A percentile compares a stretch with the other conserved stretches of the same genome.
Evolutionary conservation across 2,113 vertebrate species (phyloP).

Genomic region (Spilogale gracilis): DNA sequence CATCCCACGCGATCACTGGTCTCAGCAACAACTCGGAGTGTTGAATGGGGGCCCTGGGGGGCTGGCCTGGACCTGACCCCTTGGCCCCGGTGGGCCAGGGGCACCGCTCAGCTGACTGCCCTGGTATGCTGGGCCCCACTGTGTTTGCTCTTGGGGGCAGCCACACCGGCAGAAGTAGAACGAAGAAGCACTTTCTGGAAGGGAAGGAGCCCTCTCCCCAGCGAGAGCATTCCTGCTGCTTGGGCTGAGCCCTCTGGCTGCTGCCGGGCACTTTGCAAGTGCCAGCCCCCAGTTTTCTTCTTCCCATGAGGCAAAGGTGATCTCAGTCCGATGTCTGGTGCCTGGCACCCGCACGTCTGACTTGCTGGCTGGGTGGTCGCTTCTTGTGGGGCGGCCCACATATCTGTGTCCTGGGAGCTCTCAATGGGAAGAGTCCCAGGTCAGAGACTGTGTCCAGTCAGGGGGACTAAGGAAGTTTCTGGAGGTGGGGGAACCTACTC

Average conservation of each 20-base stretch:
- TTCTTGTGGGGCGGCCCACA: neutral
- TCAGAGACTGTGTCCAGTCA: neutral
- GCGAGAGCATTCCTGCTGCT: neutral
- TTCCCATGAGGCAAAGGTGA: neutral
- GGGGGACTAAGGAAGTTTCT: neutral
- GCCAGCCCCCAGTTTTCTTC: neutral
- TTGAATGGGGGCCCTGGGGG: neutral
- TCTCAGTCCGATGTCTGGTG: neutral
- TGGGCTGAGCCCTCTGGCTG: neutral
- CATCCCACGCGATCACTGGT: neutral
- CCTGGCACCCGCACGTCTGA: neutral
- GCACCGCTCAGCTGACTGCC: neutral
- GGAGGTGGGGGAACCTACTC: neutral
- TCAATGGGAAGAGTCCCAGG: neutral
- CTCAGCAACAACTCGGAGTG: conserved; percentile 35
- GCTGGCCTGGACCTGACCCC: neutral
- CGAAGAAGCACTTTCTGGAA: conserved; percentile 20
- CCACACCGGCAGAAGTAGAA: neutral
- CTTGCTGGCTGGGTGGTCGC: neutral
- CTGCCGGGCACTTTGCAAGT: neutral
- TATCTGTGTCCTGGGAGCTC: neutral
- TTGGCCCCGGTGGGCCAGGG: neutral
- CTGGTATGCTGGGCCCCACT: neutral
- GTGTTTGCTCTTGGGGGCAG: neutral
- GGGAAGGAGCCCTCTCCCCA: neutral